Evolutionary conservation across 1,140 invertebrate genomes (phyloP).

Genomic region (Drosophila albomicans): DNA sequence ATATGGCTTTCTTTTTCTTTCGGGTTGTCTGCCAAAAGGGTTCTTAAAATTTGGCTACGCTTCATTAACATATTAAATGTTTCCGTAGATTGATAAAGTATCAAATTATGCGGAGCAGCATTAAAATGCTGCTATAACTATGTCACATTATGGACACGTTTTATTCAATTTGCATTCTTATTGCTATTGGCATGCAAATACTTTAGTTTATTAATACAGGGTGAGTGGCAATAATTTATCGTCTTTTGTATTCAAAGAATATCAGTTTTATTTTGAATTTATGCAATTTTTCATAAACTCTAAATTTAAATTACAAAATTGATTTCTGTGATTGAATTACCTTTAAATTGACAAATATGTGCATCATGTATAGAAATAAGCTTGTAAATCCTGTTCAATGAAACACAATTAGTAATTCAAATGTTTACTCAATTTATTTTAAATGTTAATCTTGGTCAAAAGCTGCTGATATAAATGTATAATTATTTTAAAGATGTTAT

Average conservation of each 20-base stretch:
- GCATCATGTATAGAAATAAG: no score
- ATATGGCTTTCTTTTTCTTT: slow-evolving; percentile 19
- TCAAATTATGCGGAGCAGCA: slow-evolving; percentile 67
- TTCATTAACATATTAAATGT: slow-evolving; percentile 79
- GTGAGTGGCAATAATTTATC: background rate
- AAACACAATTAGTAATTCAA: no score
- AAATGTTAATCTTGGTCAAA: no score
- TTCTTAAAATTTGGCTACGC: slow-evolving; percentile 43
- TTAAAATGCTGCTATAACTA: slow-evolving; percentile 42
- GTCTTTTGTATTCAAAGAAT: background rate
- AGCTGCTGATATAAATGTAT: no score
- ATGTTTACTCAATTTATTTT: no score
- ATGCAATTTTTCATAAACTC: no score
- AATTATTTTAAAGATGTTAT: no score
- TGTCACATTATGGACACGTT: slow-evolving; percentile 65
- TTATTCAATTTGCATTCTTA: slow-evolving; percentile 40
- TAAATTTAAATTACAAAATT: no score
- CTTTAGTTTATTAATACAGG: background rate
- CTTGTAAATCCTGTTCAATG: no score
- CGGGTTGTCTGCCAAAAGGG: slow-evolving; percentile 19
- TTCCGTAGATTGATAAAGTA: slow-evolving; percentile 72
- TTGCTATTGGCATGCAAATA: background rate
- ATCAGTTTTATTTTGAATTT: no score
- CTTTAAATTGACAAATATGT: no score
- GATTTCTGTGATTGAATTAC: no score